A percentile compares a stretch with the other conserved stretches of the same genome.
Conservation (phyloP, 2,797 vertebrate species). For the Scolopax rusticola region DNA sequence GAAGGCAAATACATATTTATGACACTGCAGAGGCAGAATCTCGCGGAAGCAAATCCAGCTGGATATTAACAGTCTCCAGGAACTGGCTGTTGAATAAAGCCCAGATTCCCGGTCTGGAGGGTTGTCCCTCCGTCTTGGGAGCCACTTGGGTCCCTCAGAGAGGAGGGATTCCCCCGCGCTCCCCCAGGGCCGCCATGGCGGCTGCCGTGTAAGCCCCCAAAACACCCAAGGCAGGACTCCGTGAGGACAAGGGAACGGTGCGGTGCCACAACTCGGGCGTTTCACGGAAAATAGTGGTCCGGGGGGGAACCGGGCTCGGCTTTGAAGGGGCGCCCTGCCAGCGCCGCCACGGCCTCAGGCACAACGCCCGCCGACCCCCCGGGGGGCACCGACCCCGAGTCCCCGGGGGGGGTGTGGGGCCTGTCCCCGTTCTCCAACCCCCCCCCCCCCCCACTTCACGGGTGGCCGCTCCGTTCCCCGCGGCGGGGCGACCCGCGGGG, state of each 20-base stretch:
- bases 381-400: fast-evolving
- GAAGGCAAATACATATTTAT: slow-evolving; percentile 59
- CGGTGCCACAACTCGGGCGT: fast-evolving
- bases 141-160: not conserved
- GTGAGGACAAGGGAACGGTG: not conserved
- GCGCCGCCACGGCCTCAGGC: no score
- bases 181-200: not conserved
- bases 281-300: fast-evolving
- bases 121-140: not conserved
- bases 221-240: not conserved
- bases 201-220: not conserved
- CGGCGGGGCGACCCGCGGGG: not conserved
- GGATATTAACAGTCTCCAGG: not conserved
- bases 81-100: not conserved
- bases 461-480: not conserved
- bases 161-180: not conserved
- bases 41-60: not conserved
- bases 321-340: not conserved
- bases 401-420: no score
- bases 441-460: no score
- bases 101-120: not conserved
- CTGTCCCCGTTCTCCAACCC: not conserved
- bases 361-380: not conserved
- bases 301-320: not conserved
- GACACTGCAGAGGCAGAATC: slow-evolving; percentile 36